These are phyloP conservation scores for Diorhabda elongata DNA, from an alignment of 1,140 invertebrate species.

Conservation along the genomic window DNA sequence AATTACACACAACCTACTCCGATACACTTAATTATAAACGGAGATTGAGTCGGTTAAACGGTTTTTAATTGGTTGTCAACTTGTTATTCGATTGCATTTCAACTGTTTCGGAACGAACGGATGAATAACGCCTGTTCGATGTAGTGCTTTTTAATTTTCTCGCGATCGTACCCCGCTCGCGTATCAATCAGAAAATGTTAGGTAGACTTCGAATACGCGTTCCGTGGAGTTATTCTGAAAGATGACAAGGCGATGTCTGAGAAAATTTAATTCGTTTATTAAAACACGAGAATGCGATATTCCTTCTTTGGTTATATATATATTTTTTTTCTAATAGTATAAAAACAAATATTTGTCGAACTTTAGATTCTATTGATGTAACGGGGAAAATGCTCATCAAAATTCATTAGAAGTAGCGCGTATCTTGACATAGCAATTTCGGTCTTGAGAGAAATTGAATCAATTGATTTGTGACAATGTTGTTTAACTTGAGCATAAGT, in stretches of 20 bases:
- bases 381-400: neutral
- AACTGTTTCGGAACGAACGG: constrained; percentile 6
- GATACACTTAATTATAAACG: constrained; percentile 40
- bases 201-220: no score
- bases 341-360: no score
- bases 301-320: no score
- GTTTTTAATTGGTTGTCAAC: constrained; percentile 43
- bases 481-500: constrained; percentile 17
- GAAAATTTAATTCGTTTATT: no score
- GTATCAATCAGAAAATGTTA: no score
- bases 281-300: no score
- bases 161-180: neutral
- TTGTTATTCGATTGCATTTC: constrained; percentile 28
- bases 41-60: constrained; percentile 37
- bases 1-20: constrained; percentile 34
- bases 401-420: neutral
- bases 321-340: no score
- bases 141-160: constrained; percentile 12
- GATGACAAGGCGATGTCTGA: no score
- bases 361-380: no score
- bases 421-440: neutral
- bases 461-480: constrained; percentile 22
- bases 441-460: constrained; percentile 1
- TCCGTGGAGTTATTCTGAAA: no score
- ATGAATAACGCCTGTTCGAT: constrained; percentile 10